Conservation (phyloP, 2,888 invertebrate genomes). For the Thumatha senex region DNA sequence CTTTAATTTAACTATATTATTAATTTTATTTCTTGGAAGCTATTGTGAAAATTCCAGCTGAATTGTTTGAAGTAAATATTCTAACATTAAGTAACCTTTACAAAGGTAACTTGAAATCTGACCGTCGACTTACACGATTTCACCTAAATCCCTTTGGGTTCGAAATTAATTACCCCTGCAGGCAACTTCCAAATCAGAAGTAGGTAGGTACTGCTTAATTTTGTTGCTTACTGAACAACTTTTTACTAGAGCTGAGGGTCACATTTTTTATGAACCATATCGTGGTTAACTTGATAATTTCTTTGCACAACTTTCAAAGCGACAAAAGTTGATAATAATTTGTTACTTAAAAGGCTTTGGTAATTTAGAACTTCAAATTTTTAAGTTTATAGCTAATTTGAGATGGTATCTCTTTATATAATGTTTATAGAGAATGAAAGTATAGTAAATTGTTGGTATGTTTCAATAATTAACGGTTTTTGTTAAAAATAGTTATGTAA, state of each 20-base stretch:
- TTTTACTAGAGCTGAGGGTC: not conserved
- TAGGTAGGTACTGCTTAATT: constrained; percentile 6
- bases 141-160: constrained; percentile 21
- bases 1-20: too few species aligned
- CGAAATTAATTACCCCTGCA: constrained; percentile 28
- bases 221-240: constrained; percentile 10
- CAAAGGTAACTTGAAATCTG: constrained; percentile 23
- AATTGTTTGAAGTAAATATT: not conserved
- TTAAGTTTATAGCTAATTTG: too few species aligned
- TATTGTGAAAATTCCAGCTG: not conserved
- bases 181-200: constrained; percentile 14
- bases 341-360: too few species aligned
- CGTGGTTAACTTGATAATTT: not conserved
- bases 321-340: too few species aligned
- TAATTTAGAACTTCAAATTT: too few species aligned
- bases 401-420: not conserved
- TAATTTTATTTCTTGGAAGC: too few species aligned
- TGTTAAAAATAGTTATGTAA: too few species aligned
- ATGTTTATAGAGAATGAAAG: not conserved
- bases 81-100: constrained; percentile 13
- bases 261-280: not conserved
- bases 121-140: constrained; percentile 12
- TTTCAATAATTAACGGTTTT: too few species aligned
- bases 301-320: not conserved
- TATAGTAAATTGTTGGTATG: too few species aligned